Evolutionary conservation across 2,888 invertebrate species (phyloP).

Genomic region (Molorchus minor): DNA sequence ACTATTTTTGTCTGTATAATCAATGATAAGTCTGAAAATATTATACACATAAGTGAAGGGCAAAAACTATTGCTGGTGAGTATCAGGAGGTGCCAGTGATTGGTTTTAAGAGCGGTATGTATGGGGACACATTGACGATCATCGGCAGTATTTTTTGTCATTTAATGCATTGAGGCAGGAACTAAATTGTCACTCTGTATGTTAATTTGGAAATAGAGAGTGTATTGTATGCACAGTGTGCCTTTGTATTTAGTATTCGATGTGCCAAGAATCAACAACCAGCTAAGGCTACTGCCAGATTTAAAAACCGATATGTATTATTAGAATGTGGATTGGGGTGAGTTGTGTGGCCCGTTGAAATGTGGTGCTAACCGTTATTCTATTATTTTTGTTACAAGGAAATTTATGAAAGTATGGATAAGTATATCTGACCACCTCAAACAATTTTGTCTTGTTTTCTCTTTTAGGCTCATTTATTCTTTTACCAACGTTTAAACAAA

Average conservation of each 20-base stretch:
- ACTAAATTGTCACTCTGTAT: conserved; percentile 31
- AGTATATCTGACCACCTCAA: too few relatives aligned
- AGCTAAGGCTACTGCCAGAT: conserved; percentile 62
- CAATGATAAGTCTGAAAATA: conserved; percentile 16
- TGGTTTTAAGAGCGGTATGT: too few relatives aligned
- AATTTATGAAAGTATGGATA: conserved; percentile 47
- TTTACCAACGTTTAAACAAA: too few relatives aligned
- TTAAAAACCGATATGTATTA: conserved; percentile 49
- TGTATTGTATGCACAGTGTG: conserved; percentile 56
- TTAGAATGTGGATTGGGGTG: conserved; percentile 37
- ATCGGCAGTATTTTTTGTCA: conserved; percentile 7
- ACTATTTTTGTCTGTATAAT: conserved; percentile 2
- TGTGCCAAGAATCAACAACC: conserved; percentile 61
- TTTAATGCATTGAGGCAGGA: neutral
- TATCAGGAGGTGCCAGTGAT: too few relatives aligned
- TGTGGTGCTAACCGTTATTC: conserved; percentile 43
- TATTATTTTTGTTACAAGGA: conserved; percentile 41
- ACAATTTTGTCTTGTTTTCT: too few relatives aligned
- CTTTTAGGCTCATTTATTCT: too few relatives aligned
- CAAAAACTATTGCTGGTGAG: neutral
- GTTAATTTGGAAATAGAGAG: conserved; percentile 31
- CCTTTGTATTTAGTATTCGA: conserved; percentile 54
- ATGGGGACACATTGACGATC: too few relatives aligned
- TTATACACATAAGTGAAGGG: conserved; percentile 9
- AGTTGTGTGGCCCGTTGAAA: conserved; percentile 37